Evolutionary conservation across 2,888 invertebrate genomes (phyloP).

Genomic region (Saturnia japonica): DNA sequence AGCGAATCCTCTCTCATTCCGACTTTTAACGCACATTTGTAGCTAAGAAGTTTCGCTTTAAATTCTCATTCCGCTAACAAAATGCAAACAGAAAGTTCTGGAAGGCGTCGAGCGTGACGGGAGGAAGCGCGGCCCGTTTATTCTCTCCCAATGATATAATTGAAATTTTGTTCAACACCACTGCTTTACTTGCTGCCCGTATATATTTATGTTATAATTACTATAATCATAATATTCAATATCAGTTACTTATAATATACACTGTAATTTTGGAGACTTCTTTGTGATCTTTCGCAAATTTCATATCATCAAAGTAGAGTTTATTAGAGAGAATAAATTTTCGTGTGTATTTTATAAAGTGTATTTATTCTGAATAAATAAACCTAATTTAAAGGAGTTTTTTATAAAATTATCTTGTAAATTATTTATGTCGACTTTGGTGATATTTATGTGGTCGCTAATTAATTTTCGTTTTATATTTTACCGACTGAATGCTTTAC

Average conservation of each 20-base stretch:
- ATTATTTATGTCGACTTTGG: too few relatives aligned
- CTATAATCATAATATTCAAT: conserved; percentile 16
- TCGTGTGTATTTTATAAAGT: too few relatives aligned
- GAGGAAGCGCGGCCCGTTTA: conserved; percentile 50
- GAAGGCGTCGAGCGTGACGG: conserved; percentile 44
- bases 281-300: neutral
- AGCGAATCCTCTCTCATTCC: conserved; percentile 46
- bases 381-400: too few relatives aligned
- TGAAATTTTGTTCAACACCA: conserved; percentile 68
- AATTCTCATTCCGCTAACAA: conserved; percentile 75
- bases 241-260: neutral
- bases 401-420: too few relatives aligned
- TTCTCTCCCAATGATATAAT: conserved; percentile 60
- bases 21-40: conserved; percentile 67
- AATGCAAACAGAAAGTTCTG: conserved; percentile 72
- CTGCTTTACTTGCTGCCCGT: conserved; percentile 52
- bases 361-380: too few relatives aligned
- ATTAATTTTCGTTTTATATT: neutral
- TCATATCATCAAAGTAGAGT: neutral
- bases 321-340: too few relatives aligned
- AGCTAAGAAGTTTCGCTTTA: conserved; percentile 70
- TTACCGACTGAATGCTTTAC: neutral
- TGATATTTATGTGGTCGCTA: too few relatives aligned
- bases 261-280: neutral
- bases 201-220: conserved; percentile 14